Conservation (phyloP, 2,888 invertebrate species). For the Cataglyphis rosenhaueri region DNA sequence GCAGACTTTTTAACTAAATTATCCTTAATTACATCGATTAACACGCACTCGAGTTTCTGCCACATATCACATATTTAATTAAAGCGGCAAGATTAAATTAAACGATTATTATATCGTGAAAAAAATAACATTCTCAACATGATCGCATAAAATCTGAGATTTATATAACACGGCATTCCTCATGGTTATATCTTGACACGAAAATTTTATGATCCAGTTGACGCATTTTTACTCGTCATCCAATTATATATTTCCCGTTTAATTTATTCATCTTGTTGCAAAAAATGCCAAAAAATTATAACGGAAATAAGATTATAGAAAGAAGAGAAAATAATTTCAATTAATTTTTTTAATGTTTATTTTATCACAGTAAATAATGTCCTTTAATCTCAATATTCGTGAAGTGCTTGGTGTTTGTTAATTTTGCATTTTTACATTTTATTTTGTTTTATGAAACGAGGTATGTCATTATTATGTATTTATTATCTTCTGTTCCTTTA, state of each 20-base stretch:
- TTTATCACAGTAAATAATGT: constrained; percentile 6
- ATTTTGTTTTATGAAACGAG: background rate
- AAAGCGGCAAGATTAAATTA: constrained; percentile 36
- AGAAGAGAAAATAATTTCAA: constrained; percentile 28
- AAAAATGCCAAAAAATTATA: background rate
- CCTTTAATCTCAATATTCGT: constrained; percentile 4
- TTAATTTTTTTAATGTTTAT: constrained; percentile 5
- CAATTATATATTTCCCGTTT: background rate
- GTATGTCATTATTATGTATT: background rate
- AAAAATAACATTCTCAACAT: constrained; percentile 16
- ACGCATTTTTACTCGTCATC: background rate
- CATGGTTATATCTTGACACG: background rate
- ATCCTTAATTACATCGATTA: constrained; percentile 31
- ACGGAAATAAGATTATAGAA: background rate
- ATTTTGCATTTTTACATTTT: background rate
- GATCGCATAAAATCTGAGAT: constrained; percentile 37
- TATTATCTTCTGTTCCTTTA: background rate
- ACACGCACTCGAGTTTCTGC: background rate
- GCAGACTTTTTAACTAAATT: constrained; percentile 34
- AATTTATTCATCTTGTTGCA: constrained; percentile 16
- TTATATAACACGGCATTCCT: constrained; percentile 27
- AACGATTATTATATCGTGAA: constrained; percentile 17
- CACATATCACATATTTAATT: constrained; percentile 46
- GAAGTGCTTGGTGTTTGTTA: background rate
- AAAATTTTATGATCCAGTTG: constrained; percentile 7